phyloP scores from a whole-genome alignment of 1,140 invertebrate species.

The Paralvinella palmiformis region DNA sequence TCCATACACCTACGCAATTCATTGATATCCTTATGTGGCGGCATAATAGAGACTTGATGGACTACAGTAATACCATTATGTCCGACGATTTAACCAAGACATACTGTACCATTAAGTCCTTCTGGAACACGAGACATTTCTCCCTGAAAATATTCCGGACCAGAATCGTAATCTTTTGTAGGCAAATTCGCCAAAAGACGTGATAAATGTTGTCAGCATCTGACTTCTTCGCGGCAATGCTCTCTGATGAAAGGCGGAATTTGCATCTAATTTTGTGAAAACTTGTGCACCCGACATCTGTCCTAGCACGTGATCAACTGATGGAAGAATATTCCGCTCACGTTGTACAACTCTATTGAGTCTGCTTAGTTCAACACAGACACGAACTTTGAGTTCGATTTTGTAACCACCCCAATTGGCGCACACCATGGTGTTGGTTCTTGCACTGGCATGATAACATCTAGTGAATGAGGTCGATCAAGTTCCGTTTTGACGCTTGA shows the following conservation, averaged over 20 bases:
- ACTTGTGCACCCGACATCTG: background rate
- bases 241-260: constrained; percentile 23
- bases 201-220: constrained; percentile 14
- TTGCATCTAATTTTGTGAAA: constrained; percentile 25
- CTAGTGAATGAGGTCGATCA: constrained; percentile 21
- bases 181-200: constrained; percentile 18
- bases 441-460: constrained; percentile 28
- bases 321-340: background rate
- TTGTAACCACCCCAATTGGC: constrained; percentile 15
- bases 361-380: constrained; percentile 12
- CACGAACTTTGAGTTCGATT: constrained; percentile 16
- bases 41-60: constrained; percentile 14
- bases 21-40: constrained; percentile 18
- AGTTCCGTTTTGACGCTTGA: constrained; percentile 25
- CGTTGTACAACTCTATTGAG: constrained; percentile 2
- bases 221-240: constrained; percentile 18
- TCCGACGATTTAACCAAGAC: constrained; percentile 8
- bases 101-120: constrained; percentile 10
- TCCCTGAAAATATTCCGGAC: constrained; percentile 20
- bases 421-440: constrained; percentile 28
- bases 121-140: constrained; percentile 17
- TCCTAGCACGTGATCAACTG: constrained; percentile 4
- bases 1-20: constrained; percentile 27
- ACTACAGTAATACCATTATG: constrained; percentile 9
- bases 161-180: constrained; percentile 21